These are phyloP conservation scores for Sarcophilus harrisii DNA, from an alignment of 2,797 vertebrate genomes.

Conservation along the genomic window DNA sequence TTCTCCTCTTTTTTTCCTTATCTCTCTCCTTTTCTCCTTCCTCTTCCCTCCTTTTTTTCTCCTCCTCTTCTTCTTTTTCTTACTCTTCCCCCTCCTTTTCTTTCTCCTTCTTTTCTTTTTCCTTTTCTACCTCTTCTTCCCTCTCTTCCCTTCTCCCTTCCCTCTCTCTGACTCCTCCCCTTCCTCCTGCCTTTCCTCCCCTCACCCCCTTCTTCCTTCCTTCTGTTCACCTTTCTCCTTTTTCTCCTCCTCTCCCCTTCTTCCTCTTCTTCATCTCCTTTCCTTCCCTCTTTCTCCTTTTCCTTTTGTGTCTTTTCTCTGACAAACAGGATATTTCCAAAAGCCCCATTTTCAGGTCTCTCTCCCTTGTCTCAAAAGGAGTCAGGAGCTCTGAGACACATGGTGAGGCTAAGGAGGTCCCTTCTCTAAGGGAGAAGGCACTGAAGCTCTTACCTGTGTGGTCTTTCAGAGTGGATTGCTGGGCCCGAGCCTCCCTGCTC, in stretches of 20 bases:
- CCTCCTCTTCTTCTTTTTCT: rapidly evolving
- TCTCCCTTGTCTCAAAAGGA: slow-evolving; percentile 72
- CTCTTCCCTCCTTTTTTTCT: background rate
- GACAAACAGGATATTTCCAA: slow-evolving; percentile 75
- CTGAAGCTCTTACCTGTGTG: slow-evolving; percentile 89
- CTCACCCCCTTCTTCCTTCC: background rate
- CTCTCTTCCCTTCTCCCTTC: background rate
- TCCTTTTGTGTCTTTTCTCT: slow-evolving; percentile 15
- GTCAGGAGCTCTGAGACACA: slow-evolving; percentile 73
- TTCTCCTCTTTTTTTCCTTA: no score
- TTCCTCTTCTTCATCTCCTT: background rate
- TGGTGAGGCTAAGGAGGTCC: slow-evolving; percentile 81
- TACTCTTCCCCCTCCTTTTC: background rate
- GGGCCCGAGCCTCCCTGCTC: slow-evolving; percentile 79
- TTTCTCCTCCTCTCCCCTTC: background rate
- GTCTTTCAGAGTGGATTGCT: slow-evolving; percentile 85
- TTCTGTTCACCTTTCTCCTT: background rate
- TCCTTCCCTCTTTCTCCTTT: background rate
- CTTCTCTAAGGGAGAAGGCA: slow-evolving; percentile 60
- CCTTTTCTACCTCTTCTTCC: background rate
- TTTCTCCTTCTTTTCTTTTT: no score
- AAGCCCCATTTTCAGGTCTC: slow-evolving; percentile 79
- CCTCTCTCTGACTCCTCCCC: no score
- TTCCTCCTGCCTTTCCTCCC: no score
- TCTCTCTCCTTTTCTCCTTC: background rate